phyloP scores from a whole-genome alignment of 1,140 invertebrate genomes.

The Geopemphigus sp. region DNA sequence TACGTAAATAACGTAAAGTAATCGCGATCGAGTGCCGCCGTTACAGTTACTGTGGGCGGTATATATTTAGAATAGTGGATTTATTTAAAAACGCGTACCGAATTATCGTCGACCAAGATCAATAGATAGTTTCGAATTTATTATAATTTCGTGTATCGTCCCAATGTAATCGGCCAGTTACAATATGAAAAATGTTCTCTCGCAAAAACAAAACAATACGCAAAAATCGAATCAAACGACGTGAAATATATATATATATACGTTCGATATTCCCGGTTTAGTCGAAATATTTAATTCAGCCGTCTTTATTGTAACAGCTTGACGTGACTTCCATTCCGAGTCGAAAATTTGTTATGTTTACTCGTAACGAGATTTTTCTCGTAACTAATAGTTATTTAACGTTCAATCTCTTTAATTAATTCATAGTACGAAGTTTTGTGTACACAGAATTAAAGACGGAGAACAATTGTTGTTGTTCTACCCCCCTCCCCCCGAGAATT shows the following conservation, averaged over 20 bases:
- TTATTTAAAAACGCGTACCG: too few relatives aligned
- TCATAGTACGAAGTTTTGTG: slow-evolving; percentile 22
- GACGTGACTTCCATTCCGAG: neutral
- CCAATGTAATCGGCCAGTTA: too few relatives aligned
- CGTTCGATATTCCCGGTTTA: slow-evolving; percentile 4
- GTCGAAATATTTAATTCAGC: slow-evolving; percentile 4
- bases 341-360: slow-evolving; percentile 29
- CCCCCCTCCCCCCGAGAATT: neutral
- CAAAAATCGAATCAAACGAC: too few relatives aligned
- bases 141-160: too few relatives aligned
- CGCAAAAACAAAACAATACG: too few relatives aligned
- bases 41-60: too few relatives aligned
- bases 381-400: slow-evolving; percentile 41
- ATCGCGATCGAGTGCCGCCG: too few relatives aligned
- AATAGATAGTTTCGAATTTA: too few relatives aligned
- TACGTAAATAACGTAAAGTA: too few relatives aligned
- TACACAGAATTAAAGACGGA: neutral
- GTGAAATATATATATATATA: neutral
- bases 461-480: slow-evolving; percentile 3
- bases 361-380: slow-evolving; percentile 13
- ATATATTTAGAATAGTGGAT: too few relatives aligned
- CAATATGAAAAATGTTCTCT: too few relatives aligned
- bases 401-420: slow-evolving; percentile 34
- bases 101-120: too few relatives aligned
- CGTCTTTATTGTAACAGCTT: slow-evolving; percentile 20